These are phyloP conservation scores for Tonatia bakeri DNA, from an alignment of 2,113 vertebrate genomes.

Conservation along the genomic window DNA sequence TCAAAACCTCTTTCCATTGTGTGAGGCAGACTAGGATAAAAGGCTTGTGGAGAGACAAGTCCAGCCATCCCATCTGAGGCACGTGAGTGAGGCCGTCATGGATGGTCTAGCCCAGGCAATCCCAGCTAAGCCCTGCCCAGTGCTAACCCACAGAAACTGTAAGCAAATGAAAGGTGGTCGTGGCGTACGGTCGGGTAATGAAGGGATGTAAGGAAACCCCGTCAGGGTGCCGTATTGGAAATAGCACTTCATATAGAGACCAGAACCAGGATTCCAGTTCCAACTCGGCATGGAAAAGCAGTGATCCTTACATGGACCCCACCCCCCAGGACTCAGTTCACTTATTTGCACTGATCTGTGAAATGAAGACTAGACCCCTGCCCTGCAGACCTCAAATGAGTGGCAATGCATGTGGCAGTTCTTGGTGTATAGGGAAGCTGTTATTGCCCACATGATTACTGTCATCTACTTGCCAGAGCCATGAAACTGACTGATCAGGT, in stretches of 20 bases:
- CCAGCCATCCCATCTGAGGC: not conserved
- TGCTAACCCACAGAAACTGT: not conserved
- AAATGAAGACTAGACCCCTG: not conserved
- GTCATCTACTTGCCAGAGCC: not conserved
- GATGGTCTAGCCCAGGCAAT: not conserved
- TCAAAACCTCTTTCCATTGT: not conserved
- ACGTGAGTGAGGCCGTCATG: not conserved
- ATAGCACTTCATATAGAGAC: not conserved
- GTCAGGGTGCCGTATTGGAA: not conserved
- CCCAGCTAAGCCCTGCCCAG: not conserved
- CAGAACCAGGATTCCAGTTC: not conserved
- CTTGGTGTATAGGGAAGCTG: not conserved
- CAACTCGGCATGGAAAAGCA: not conserved
- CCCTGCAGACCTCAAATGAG: not conserved
- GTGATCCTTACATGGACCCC: not conserved
- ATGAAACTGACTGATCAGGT: not conserved
- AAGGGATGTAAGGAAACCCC: not conserved
- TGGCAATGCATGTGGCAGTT: not conserved
- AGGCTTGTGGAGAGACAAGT: not conserved
- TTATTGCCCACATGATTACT: too few relatives aligned
- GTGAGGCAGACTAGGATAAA: not conserved
- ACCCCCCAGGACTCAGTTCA: not conserved
- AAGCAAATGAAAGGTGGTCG: not conserved
- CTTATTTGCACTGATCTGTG: not conserved
- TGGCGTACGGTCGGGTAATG: too few relatives aligned